These are phyloP conservation scores for Ochropacha duplaris DNA, from an alignment of 2,888 invertebrate species.

Conservation along the genomic window DNA sequence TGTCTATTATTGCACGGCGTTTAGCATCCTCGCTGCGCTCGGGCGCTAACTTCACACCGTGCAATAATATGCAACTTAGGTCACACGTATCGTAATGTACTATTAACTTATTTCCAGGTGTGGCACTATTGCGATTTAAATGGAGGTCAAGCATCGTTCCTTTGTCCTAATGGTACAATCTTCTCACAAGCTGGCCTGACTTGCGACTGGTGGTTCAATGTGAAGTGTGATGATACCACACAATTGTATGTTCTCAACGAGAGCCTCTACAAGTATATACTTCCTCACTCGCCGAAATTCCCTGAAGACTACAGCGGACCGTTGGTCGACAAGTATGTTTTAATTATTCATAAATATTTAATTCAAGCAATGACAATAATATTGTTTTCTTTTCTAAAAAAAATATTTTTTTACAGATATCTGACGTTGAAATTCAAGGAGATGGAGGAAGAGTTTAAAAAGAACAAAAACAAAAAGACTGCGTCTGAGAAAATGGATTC, in stretches of 20 bases:
- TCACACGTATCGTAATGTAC: no score
- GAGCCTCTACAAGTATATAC: constrained; percentile 93
- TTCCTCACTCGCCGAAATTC: constrained; percentile 93
- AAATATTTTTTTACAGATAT: constrained; percentile 81
- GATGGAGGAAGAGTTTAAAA: constrained; percentile 91
- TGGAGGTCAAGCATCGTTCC: constrained; percentile 94
- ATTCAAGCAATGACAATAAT: no score
- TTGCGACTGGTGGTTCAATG: constrained; percentile 97
- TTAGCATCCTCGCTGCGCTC: no score
- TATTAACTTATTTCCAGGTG: constrained; percentile 80
- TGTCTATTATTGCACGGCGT: no score
- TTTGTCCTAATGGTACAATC: constrained; percentile 95
- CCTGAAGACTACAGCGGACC: constrained; percentile 96
- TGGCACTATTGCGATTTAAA: constrained; percentile 97
- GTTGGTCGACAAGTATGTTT: constrained; percentile 89
- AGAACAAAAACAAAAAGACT: constrained; percentile 83
- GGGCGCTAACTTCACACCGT: no score
- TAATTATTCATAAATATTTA: background rate
- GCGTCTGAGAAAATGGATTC: constrained; percentile 50
- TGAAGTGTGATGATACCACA: constrained; percentile 91
- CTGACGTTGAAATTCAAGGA: constrained; percentile 92
- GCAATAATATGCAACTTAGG: no score
- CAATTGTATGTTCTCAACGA: constrained; percentile 95
- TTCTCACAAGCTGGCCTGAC: constrained; percentile 94
- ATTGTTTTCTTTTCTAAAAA: no score